These are phyloP conservation scores for Sebastes wilsoni DNA, from an alignment of 2,797 vertebrate genomes.

Conservation along the genomic window DNA sequence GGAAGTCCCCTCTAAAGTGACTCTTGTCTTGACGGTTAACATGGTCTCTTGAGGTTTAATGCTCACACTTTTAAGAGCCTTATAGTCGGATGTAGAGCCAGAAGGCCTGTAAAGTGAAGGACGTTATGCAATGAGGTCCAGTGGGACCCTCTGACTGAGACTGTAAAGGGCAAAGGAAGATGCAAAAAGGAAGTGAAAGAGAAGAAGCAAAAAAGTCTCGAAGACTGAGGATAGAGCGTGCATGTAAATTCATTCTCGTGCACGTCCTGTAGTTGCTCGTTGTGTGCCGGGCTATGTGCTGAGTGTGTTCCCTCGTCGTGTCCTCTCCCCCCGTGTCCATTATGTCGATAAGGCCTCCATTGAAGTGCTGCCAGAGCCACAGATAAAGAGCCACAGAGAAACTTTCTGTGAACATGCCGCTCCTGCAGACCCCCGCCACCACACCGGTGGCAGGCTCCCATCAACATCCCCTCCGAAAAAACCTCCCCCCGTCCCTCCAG, in stretches of 20 bases:
- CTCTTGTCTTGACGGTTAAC: not conserved
- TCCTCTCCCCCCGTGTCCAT: slow-evolving; percentile 69
- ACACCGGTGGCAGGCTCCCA: slow-evolving; percentile 59
- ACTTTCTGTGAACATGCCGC: slow-evolving; percentile 76
- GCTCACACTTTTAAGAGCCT: slow-evolving; percentile 4
- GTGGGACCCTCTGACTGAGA: not conserved
- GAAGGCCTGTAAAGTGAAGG: not conserved
- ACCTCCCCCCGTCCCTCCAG: not conserved
- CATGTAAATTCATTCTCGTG: not conserved
- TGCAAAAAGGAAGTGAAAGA: slow-evolving; percentile 11
- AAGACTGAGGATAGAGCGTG: not conserved
- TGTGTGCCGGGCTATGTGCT: slow-evolving; percentile 36
- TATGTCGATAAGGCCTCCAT: slow-evolving; percentile 80
- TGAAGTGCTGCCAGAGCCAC: slow-evolving; percentile 81
- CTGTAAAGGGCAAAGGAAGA: not conserved
- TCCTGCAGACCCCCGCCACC: slow-evolving; percentile 50
- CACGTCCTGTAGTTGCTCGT: not conserved
- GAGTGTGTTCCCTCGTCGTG: slow-evolving; percentile 66
- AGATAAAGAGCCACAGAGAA: slow-evolving; percentile 80
- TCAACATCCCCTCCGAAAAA: slow-evolving; percentile 42
- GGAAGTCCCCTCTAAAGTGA: slow-evolving; percentile 25
- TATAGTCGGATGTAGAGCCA: not conserved
- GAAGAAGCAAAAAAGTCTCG: not conserved
- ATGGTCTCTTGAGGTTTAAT: slow-evolving; percentile 10
- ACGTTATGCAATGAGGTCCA: not conserved